Base-by-base conservation (phyloP, 1,140 invertebrate species). In the Hylyphantes graminicola region DNA sequence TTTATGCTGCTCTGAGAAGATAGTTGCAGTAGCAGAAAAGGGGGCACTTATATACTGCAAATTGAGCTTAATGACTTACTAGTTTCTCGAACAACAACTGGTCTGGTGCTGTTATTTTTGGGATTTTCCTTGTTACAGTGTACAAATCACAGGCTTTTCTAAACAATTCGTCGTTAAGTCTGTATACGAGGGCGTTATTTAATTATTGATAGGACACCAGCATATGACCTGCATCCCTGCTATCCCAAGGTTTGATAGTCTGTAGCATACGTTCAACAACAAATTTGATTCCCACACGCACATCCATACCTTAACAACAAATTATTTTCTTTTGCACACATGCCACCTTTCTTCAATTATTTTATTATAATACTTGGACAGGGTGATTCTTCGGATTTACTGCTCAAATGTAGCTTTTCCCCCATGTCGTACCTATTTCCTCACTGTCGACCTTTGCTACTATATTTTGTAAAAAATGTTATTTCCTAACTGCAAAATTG, bases 31-130 rank as follows among this genome's bases (percentile, higher is more conserved):
- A 74, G 68, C 80, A 74, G 80, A 68, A 64, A 83, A 83, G 80
- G 80, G 80, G 80, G 80, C 80, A 83, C 80, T 83, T 83, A 67
- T 83, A 19, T 75, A 83, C 80, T 83, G 80, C 80, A 83, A 83
- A 83, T 83, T 83, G 80, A 83, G 80, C 80, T 83, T 72, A 75
- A 72, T 74, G 70, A 81, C 68, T 81, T 81, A 35, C 68, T 81
- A 81, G 79, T 72, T 81, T 63, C 53, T 17, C 67, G 68, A 80
- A 80, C 65, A 59, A 64, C 50, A 17, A 15, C 50, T 61, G 54
- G 61, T 73, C 35, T 76, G 78, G 67, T 70, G 55, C 78, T 59
- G 21, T 80, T 79, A 55, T 55, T 79, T 55, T 70, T 68, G 55
- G 15, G 21, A 53, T 81, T 72, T 48, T 81, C 50, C 53, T 9